Conservation (phyloP, 2,888 invertebrate species). For the Meiosimyza platycephala region DNA sequence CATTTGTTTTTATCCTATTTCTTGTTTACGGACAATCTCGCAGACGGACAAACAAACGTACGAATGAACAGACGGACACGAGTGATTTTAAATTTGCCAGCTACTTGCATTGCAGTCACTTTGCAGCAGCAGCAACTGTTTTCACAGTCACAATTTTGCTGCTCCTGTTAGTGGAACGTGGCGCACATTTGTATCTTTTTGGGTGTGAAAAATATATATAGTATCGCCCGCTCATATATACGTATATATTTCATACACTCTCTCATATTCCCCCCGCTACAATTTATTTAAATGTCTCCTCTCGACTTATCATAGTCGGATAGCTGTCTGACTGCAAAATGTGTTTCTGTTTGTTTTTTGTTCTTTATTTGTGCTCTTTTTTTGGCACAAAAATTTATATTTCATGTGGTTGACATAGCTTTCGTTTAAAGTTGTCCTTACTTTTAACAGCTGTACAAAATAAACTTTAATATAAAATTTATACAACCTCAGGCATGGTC, state of each 20-base stretch:
- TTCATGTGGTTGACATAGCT: no score
- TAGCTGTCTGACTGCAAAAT: background rate
- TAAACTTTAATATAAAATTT: no score
- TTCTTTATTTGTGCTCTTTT: no score
- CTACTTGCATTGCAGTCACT: constrained; percentile 7
- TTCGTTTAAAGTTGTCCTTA: no score
- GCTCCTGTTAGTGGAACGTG: constrained; percentile 19
- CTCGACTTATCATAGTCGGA: background rate
- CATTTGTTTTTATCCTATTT: background rate
- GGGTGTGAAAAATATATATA: constrained; percentile 10
- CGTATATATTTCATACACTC: no score
- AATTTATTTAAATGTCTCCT: background rate
- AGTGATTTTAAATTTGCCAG: constrained; percentile 11
- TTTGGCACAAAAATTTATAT: no score
- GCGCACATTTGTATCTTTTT: background rate
- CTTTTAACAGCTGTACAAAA: no score
- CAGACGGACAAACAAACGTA: background rate
- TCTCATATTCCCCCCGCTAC: background rate
- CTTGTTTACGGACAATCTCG: background rate
- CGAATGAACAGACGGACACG: no score
- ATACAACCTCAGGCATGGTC: no score
- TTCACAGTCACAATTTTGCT: background rate
- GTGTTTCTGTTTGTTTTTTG: background rate
- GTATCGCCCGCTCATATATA: no score
- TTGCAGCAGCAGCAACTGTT: constrained; percentile 7